Base-by-base conservation (phyloP, 1,140 invertebrate genomes). In the Phymastichus coffea region DNA sequence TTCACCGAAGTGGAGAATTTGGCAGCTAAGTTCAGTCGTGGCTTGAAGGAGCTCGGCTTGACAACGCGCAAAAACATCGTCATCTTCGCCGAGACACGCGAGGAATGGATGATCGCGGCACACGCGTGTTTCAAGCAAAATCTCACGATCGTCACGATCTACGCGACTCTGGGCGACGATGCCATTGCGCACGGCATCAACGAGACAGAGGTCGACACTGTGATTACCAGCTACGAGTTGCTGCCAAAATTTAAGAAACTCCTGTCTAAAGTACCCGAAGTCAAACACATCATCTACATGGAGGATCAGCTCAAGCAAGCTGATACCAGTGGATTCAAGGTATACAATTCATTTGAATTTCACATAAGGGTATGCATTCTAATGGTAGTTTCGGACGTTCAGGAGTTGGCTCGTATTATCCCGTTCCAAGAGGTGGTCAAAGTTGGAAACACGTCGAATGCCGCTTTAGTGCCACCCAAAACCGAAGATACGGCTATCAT, bases 91-190 rank as follows among this genome's bases (percentile, higher is more conserved):
- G 97, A 99, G 82, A 99, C 97, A 0, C 83, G 96, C 63, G 90
- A 90, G 20, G 96, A 99, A 82, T 99, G 97, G 96, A 90, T 99
- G 86, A 87, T 98, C 33, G 89, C 94, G 1, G 92, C 95, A 4
- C 91, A 97, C 70, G 93, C 93, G 41, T 91, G 93, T 74, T 96
- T 98, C 77, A 95, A 93, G 71, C 92, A 93, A 75, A 94, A 92
- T 64, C 66, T 86, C 76, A 73, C 81, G 83, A 90, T 99, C 63
- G 94, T 97, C 0, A 99, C 97, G 0, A 88, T 99, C 57, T 99
- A 99, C 75, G 92, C 97, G 1, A 99, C 96, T 0, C 83, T 99
- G 1, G 96, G 96, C 4, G 94, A 98, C 66, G 96, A 99, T 7
- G 97, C 95, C 3, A 90, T 99, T 41, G 87, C 92, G 1, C 95